A percentile compares a stretch with the other conserved stretches of the same genome.
Conservation (phyloP, 2,797 vertebrate species). For the Sebastes wilsoni region DNA sequence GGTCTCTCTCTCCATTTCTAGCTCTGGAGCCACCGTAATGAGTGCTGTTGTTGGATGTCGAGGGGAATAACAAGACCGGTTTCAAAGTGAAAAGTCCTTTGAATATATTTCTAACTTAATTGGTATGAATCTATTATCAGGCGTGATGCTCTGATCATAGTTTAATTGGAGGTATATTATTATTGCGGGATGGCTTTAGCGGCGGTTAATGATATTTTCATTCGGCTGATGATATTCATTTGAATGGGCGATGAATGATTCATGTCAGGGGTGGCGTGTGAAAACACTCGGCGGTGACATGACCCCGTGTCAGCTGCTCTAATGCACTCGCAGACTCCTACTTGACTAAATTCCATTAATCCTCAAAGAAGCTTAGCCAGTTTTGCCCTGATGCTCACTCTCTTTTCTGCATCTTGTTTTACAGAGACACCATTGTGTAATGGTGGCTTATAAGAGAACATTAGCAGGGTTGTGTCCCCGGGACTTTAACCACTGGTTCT, state of each 20-base stretch:
- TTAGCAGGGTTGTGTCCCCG: conserved; percentile 62
- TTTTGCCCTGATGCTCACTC: conserved; percentile 71
- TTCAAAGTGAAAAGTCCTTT: conserved; percentile 87
- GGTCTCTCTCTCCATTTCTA: conserved; percentile 81
- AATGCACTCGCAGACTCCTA: conserved; percentile 73
- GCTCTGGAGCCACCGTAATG: conserved; percentile 83
- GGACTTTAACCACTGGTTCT: conserved; percentile 51
- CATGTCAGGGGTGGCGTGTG: conserved; percentile 69
- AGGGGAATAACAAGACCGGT: conserved; percentile 83
- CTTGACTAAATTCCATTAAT: conserved; percentile 82
- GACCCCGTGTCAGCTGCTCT: conserved; percentile 73
- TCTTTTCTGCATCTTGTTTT: conserved; percentile 77
- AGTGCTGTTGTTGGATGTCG: conserved; percentile 84
- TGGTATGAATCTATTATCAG: conserved; percentile 84
- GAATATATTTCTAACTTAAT: conserved; percentile 85
- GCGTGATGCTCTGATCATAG: conserved; percentile 80
- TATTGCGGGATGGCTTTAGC: conserved; percentile 69
- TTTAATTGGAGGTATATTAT: conserved; percentile 84
- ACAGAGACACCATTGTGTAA: conserved; percentile 77
- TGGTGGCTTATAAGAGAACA: conserved; percentile 70
- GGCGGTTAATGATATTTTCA: conserved; percentile 68
- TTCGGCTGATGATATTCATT: conserved; percentile 74
- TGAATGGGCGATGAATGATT: conserved; percentile 77
- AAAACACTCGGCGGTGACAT: conserved; percentile 66
- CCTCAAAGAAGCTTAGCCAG: conserved; percentile 79